Conservation (phyloP, 2,113 vertebrate species). For the Oophaga pumilio region DNA sequence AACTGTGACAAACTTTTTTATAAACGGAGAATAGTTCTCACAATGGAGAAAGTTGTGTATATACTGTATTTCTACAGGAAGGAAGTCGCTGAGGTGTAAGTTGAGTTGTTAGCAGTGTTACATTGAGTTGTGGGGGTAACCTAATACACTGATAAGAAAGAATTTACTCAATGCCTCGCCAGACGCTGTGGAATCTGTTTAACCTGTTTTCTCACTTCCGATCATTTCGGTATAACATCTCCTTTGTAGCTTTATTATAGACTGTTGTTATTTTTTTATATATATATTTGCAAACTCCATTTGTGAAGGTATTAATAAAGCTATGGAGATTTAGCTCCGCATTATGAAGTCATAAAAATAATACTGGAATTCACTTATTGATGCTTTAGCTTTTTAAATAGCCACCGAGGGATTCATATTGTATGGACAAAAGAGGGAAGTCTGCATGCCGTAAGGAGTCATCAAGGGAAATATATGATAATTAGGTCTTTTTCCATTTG, state of each 20-base stretch:
- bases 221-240: constrained; percentile 2
- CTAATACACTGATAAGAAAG: neutral
- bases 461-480: constrained; percentile 45
- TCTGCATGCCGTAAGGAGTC: neutral
- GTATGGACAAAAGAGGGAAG: constrained; percentile 19
- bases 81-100: neutral
- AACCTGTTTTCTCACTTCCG: neutral
- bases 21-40: neutral
- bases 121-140: neutral
- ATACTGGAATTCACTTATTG: constrained; percentile 42
- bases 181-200: neutral
- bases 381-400: constrained; percentile 31
- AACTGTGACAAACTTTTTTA: neutral
- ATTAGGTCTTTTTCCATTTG: constrained; percentile 33
- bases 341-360: constrained; percentile 35
- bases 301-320: constrained; percentile 24
- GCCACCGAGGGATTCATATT: constrained; percentile 33
- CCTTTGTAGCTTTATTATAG: constrained; percentile 1
- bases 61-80: neutral
- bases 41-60: neutral
- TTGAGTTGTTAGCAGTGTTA: neutral
- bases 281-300: neutral
- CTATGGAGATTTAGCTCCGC: constrained; percentile 27
- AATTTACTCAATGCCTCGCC: neutral
- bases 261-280: neutral